These are phyloP conservation scores for Gymnobelideus leadbeateri DNA, from an alignment of 2,113 vertebrate species.

Conservation along the genomic window DNA sequence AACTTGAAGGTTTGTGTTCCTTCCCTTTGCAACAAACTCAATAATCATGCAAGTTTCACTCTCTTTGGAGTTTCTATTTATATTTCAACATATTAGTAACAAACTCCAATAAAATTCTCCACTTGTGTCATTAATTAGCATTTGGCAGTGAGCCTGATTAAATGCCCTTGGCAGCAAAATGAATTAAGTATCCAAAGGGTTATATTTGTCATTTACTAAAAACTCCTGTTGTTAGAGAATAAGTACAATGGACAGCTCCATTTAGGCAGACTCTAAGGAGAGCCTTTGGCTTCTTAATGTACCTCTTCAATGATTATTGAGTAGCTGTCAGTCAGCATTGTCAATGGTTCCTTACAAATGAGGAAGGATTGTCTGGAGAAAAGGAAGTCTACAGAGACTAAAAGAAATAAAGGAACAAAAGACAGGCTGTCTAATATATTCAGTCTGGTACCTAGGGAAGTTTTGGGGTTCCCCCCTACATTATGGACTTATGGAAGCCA, in stretches of 20 bases:
- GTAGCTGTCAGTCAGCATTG: background rate
- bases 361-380: constrained; percentile 15
- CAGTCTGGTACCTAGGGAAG: constrained; percentile 25
- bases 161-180: constrained; percentile 77
- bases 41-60: constrained; percentile 47
- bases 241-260: background rate
- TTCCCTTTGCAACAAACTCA: background rate
- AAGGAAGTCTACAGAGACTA: background rate
- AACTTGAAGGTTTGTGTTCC: constrained; percentile 5
- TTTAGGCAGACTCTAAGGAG: background rate
- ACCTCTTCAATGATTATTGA: background rate
- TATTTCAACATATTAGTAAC: constrained; percentile 73
- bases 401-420: constrained; percentile 43
- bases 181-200: constrained; percentile 75
- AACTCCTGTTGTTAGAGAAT: constrained; percentile 54
- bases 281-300: too few species aligned
- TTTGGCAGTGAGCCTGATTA: constrained; percentile 80
- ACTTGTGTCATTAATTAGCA: constrained; percentile 77
- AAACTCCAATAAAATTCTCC: constrained; percentile 79
- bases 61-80: constrained; percentile 70
- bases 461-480: background rate
- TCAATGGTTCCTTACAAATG: constrained; percentile 22
- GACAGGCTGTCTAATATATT: constrained; percentile 22
- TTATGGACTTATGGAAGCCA: background rate
- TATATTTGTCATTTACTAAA: constrained; percentile 76